A percentile compares a stretch with the other conserved stretches of the same genome.
These are phyloP conservation scores for Gymnogyps californianus DNA, from an alignment of 2,113 vertebrate species.

Conservation along the genomic window DNA sequence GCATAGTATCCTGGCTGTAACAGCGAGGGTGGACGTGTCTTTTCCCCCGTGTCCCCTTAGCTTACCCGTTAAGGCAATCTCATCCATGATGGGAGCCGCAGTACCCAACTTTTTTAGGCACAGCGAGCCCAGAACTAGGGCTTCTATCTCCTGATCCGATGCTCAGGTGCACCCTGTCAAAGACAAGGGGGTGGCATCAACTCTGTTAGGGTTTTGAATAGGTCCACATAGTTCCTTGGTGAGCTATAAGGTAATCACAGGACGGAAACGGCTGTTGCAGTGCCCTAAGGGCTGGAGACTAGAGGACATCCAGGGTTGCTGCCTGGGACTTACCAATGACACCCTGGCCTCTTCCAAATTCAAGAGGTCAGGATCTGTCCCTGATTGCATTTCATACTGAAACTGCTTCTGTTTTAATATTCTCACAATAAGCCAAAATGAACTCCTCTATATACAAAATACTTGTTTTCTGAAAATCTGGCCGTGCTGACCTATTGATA, in stretches of 20 bases:
- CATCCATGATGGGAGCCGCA: neutral
- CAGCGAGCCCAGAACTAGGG: neutral
- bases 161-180: neutral
- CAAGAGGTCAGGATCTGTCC: neutral
- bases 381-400: neutral
- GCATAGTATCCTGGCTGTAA: neutral
- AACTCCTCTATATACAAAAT: neutral
- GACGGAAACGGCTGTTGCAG: neutral
- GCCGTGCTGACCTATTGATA: neutral
- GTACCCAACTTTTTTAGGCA: neutral
- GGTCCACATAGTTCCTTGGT: neutral
- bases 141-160: neutral
- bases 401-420: neutral
- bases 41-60: fast-evolving
- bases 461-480: neutral
- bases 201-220: neutral
- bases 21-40: fast-evolving
- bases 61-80: neutral
- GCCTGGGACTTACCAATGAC: neutral
- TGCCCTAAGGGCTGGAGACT: neutral
- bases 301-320: neutral
- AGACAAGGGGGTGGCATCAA: neutral
- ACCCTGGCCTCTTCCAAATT: neutral
- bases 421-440: neutral
- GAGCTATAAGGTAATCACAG: neutral